A percentile compares a stretch with the other conserved stretches of the same genome.
phyloP scores from a whole-genome alignment of 2,797 vertebrate species.

The Pteronotus mesoamericanus region DNA sequence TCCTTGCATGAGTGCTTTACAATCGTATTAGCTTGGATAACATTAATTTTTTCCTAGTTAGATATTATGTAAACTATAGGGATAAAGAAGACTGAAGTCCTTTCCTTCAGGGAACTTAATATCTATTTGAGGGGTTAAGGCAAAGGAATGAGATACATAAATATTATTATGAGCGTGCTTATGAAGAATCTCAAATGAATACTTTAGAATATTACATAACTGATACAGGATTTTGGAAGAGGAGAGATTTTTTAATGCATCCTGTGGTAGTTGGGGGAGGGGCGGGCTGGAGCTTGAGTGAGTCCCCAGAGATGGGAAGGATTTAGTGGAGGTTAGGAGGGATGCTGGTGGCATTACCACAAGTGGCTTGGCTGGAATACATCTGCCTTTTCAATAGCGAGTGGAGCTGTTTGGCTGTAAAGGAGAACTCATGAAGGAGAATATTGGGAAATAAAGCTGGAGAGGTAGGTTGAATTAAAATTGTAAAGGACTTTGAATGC shows the following conservation, averaged over 20 bases:
- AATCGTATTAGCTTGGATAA: conserved; percentile 37
- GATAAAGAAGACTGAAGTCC: conserved; percentile 4
- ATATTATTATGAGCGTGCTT: background rate
- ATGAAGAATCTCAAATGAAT: background rate
- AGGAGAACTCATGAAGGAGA: background rate
- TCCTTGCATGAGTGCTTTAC: conserved; percentile 36
- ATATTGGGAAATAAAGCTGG: background rate
- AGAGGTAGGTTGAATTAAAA: background rate
- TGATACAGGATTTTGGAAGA: background rate
- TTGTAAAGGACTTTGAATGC: background rate
- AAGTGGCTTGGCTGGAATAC: background rate
- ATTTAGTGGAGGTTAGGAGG: background rate
- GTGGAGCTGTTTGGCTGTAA: background rate
- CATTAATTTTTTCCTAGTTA: conserved; percentile 44
- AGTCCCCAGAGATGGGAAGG: background rate
- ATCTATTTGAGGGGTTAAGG: background rate
- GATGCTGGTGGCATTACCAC: background rate
- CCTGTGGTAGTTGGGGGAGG: background rate
- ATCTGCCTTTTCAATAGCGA: background rate
- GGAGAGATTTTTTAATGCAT: background rate
- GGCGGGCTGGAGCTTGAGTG: background rate
- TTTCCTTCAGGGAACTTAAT: background rate
- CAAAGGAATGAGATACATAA: conserved; percentile 31
- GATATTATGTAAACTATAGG: background rate
- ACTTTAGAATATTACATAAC: background rate